These are phyloP conservation scores for Lacerta agilis DNA, from an alignment of 2,797 vertebrate genomes.

Conservation along the genomic window DNA sequence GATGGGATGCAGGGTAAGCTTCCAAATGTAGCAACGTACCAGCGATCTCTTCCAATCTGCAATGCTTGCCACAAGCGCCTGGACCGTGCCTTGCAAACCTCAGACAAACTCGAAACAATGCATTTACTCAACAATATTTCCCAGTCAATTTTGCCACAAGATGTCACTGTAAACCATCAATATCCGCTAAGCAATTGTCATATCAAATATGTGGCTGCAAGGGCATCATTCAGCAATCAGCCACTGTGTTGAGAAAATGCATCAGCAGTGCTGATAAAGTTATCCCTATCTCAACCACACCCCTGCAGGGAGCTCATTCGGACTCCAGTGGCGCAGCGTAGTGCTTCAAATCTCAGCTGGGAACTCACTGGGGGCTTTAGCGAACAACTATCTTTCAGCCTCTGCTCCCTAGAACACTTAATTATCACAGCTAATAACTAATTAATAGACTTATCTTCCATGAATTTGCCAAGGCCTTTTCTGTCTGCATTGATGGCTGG, in stretches of 20 bases:
- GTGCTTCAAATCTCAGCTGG: background rate
- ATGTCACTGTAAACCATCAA: slow-evolving; percentile 78
- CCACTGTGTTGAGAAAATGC: background rate
- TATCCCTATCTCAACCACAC: background rate
- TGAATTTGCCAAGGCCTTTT: no score
- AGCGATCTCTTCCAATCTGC: background rate
- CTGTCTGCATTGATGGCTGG: no score
- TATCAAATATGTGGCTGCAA: background rate
- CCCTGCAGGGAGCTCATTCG: background rate
- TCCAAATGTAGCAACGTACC: background rate
- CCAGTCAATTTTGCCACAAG: slow-evolving; percentile 74
- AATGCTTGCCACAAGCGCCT: background rate
- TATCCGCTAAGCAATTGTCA: slow-evolving; percentile 18
- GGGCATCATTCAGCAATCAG: background rate
- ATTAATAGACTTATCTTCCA: no score
- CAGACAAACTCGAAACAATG: background rate
- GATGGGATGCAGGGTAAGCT: background rate
- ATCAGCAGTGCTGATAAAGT: no score
- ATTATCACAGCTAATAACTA: no score
- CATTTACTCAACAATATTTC: background rate
- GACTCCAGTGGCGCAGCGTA: background rate
- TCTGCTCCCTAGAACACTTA: background rate
- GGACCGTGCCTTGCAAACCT: background rate
- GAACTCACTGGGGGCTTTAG: background rate
- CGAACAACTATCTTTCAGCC: background rate